Conservation (phyloP, 2,888 invertebrate species). For the Habroteleia sp. region DNA sequence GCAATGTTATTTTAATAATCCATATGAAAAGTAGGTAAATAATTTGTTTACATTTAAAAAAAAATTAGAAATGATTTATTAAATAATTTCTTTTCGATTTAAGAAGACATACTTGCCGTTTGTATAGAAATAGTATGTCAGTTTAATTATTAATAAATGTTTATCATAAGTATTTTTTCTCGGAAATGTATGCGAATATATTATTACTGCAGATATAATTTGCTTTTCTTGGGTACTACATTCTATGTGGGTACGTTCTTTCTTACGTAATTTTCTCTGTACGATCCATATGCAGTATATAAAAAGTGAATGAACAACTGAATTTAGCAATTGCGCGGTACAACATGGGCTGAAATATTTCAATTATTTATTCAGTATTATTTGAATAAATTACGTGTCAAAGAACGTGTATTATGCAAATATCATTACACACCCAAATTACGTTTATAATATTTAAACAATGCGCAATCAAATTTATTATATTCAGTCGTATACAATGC, state of each 20-base stretch:
- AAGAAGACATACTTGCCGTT: conserved; percentile 19
- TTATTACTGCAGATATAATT: conserved; percentile 30
- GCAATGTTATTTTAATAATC: no score
- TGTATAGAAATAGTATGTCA: conserved; percentile 1
- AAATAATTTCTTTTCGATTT: no score
- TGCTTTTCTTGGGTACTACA: conserved; percentile 24
- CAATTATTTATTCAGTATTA: conserved; percentile 36
- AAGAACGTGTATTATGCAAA: conserved; percentile 35
- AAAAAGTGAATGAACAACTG: conserved; percentile 30
- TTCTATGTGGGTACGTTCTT: conserved; percentile 17
- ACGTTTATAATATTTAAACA: conserved; percentile 28
- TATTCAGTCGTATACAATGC: conserved; percentile 3
- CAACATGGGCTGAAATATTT: conserved; percentile 16
- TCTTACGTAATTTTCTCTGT: conserved; percentile 26
- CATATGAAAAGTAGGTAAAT: no score
- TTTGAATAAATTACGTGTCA: conserved; percentile 39
- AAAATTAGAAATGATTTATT: neutral
- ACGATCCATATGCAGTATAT: conserved; percentile 17
- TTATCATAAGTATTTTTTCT: conserved; percentile 23
- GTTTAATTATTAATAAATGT: conserved; percentile 27
- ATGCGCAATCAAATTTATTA: conserved; percentile 25
- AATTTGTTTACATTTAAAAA: no score
- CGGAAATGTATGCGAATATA: conserved; percentile 12
- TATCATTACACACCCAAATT: conserved; percentile 11
- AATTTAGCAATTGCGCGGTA: conserved; percentile 22